Evolutionary conservation across 1,140 invertebrate species (phyloP), one percentile per base, ranked within the genome.

Genomic region (Diprion similis): DNA sequence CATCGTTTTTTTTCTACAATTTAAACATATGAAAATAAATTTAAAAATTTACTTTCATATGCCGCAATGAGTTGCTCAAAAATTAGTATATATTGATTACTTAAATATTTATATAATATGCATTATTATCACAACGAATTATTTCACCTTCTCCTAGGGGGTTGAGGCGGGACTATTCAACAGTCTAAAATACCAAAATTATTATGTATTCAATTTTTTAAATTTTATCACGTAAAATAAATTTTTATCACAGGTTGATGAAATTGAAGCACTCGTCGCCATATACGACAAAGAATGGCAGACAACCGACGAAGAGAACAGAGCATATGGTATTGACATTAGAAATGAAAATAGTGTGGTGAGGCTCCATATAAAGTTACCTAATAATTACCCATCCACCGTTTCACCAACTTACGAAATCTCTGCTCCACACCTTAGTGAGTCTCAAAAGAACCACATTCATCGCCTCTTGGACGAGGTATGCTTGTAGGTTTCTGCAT

Each of bases 281-380:
- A 95, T 96, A 71, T 96, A 95, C 82, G 91, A 89, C 7, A 86
- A 91, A 67, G 93, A 95, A 77, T 95, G 92, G 91, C 86, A 88
- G 72, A 88, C 86, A 3, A 91, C 94, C 75, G 90, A 91, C 84
- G 89, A 88, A 74, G 85, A 82, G 15, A 85, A 88, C 47, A 85
- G 87, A 77, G 86, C 88, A 0, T 94, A 90, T 78, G 90, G 88
- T 78, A 89, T 92, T n/a, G 85, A 82, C 71, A 85, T 93, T n/a
- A 82, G 77, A 18, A 86, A 90, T 67, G 86, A 79, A 46, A 81
- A 86, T 70, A 84, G 86, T 83, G 83, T 89, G 79, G 89, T 89
- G 45, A 86, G 87, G 69, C 83, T 92, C 59, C 89, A 92, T 84
- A 85, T 94, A 72, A 91, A 90, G 70, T 84, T 92, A 80, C 89